Conservation (phyloP, 2,888 invertebrate genomes). For the Sylvicola cinctus region DNA sequence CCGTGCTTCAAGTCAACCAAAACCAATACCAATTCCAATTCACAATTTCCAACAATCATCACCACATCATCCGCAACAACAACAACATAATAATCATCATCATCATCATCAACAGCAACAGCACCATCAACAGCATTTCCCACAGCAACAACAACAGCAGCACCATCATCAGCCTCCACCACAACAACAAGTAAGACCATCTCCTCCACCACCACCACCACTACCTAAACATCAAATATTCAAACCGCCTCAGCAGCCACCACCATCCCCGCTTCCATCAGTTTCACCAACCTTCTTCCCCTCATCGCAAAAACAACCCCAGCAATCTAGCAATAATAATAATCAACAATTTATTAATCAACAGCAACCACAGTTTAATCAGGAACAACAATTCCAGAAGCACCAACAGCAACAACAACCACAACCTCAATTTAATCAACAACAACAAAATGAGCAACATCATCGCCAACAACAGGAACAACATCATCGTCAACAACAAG, state of each 20-base stretch:
- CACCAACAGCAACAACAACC: conserved; percentile 8
- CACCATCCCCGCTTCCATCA: conserved; percentile 11
- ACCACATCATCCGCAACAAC: conserved; percentile 16
- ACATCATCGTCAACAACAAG: too few relatives aligned
- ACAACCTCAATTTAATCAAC: conserved; percentile 8
- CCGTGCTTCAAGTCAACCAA: too few relatives aligned
- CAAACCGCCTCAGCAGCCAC: conserved; percentile 11
- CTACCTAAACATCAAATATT: neutral
- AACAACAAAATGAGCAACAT: conserved; percentile 9
- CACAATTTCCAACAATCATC: conserved; percentile 28
- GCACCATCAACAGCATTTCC: conserved; percentile 13
- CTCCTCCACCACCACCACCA: neutral
- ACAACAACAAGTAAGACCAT: neutral
- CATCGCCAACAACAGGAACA: conserved; percentile 12
- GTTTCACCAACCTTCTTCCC: neutral
- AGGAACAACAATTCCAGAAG: conserved; percentile 14
- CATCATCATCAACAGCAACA: conserved; percentile 20
- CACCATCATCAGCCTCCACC: conserved; percentile 6
- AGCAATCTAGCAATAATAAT: conserved; percentile 6
- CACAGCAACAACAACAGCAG: conserved; percentile 11
- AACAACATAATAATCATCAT: conserved; percentile 12
- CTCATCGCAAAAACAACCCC: conserved; percentile 6
- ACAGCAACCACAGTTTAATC: conserved; percentile 21
- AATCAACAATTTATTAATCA: conserved; percentile 19
- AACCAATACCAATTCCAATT: conserved; percentile 24